These are phyloP conservation scores for Wiebesia pumilae DNA, from an alignment of 1,140 invertebrate species.

Conservation along the genomic window DNA sequence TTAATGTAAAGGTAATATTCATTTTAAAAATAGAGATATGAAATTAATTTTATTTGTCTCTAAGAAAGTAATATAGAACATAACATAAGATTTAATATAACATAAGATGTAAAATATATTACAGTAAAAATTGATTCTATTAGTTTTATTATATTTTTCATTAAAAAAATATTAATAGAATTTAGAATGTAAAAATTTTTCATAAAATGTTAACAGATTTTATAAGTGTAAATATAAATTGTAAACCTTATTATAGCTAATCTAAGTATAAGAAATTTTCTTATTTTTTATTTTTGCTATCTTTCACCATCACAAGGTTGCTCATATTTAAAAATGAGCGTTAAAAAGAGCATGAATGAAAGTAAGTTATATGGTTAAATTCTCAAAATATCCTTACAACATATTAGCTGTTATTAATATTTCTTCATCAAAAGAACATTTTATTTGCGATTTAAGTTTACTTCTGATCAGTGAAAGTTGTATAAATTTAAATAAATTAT, in stretches of 20 bases:
- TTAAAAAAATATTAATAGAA: too few relatives aligned
- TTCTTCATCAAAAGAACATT: neutral
- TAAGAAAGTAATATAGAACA: too few relatives aligned
- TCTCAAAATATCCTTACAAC: conserved; percentile 5
- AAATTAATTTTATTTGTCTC: too few relatives aligned
- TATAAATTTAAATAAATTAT: neutral
- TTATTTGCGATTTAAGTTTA: neutral
- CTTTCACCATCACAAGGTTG: neutral
- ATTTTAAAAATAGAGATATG: too few relatives aligned
- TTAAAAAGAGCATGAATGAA: neutral
- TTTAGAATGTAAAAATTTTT: too few relatives aligned
- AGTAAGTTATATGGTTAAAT: neutral
- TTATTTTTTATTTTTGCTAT: neutral
- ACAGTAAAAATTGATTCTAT: too few relatives aligned
- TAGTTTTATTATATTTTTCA: too few relatives aligned
- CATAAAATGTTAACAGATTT: too few relatives aligned
- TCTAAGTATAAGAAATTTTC: neutral
- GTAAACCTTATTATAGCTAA: neutral
- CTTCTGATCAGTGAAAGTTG: conserved; percentile 33
- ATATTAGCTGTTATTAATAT: neutral
- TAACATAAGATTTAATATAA: too few relatives aligned
- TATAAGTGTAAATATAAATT: neutral
- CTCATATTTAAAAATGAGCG: neutral
- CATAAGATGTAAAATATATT: too few relatives aligned
- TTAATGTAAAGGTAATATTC: too few relatives aligned